phyloP scores from a whole-genome alignment of 2,113 vertebrate genomes.

The Oceanodroma tethys region DNA sequence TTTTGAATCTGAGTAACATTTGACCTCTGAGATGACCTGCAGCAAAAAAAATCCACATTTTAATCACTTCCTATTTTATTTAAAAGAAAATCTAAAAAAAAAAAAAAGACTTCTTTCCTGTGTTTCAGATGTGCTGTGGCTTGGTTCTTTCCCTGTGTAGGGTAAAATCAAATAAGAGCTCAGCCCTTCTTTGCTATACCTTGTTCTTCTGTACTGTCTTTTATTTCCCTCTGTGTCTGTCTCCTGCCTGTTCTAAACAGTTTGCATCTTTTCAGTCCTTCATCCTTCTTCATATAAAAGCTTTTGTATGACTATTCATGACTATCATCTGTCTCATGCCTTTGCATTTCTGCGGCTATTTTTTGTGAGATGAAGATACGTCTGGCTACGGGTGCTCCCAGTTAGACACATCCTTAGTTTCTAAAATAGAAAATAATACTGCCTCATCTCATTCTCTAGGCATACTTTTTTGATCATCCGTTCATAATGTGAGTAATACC shows the following conservation, averaged over 20 bases:
- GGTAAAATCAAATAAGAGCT: neutral
- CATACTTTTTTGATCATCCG: neutral
- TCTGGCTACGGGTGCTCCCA: neutral
- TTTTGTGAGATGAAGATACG: neutral
- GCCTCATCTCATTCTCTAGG: neutral
- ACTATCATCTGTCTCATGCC: neutral
- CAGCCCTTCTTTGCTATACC: neutral
- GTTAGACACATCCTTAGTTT: neutral
- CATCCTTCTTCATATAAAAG: neutral
- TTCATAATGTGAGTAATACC: neutral
- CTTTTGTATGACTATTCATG: neutral
- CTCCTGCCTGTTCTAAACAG: constrained; percentile 6
- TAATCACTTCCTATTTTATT: constrained; percentile 18
- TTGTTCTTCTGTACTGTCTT: neutral
- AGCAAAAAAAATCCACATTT: neutral
- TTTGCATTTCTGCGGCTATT: neutral
- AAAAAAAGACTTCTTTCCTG: neutral
- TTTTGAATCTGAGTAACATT: neutral
- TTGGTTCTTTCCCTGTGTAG: neutral
- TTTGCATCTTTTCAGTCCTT: neutral
- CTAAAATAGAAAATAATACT: neutral
- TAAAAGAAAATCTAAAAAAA: neutral
- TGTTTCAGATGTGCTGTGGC: neutral
- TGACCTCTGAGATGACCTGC: neutral
- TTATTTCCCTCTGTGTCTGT: neutral